Percentiles rank a stretch among this genome's conserved stretches.
Evolutionary conservation across 2,113 vertebrate species (phyloP).

Genomic region (Damaliscus lunatus): DNA sequence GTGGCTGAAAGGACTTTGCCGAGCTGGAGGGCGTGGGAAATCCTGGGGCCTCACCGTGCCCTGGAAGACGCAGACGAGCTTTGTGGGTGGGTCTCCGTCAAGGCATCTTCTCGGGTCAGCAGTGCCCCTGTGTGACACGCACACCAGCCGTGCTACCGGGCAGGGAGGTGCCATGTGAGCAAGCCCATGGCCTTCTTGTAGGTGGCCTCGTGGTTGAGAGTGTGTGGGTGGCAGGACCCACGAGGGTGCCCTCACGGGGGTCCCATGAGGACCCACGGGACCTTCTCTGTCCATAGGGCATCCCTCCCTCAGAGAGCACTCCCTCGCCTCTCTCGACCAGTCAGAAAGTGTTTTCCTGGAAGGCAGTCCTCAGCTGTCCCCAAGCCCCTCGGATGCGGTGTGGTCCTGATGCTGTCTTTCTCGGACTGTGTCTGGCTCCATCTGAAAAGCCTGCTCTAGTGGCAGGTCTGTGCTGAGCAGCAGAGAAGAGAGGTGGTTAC

Average conservation of each 20-base stretch:
- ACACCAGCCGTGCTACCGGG: fast-evolving
- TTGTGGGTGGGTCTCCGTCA: background rate
- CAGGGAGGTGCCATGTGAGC: fast-evolving
- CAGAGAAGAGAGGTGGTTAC: background rate
- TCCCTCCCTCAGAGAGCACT: background rate
- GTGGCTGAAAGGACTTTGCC: fast-evolving
- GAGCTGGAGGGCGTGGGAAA: background rate
- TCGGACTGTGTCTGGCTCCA: background rate
- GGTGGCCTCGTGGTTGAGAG: background rate
- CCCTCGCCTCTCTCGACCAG: fast-evolving
- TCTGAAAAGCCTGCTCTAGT: background rate
- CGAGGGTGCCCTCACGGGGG: too few relatives aligned
- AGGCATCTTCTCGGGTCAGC: background rate
- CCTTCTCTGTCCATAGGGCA: background rate
- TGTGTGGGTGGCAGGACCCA: background rate
- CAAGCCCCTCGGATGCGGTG: background rate
- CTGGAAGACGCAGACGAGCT: fast-evolving
- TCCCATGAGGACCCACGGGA: too few relatives aligned
- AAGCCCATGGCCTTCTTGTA: background rate
- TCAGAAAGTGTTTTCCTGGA: background rate
- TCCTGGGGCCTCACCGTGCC: background rate
- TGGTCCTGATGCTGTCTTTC: background rate
- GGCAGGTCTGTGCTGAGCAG: conserved; percentile 14
- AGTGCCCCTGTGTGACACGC: fast-evolving
- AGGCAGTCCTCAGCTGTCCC: background rate